A percentile compares a stretch with the other conserved stretches of the same genome.
phyloP scores from a whole-genome alignment of 2,797 vertebrate species.

The Coranthus polyacanthus region DNA sequence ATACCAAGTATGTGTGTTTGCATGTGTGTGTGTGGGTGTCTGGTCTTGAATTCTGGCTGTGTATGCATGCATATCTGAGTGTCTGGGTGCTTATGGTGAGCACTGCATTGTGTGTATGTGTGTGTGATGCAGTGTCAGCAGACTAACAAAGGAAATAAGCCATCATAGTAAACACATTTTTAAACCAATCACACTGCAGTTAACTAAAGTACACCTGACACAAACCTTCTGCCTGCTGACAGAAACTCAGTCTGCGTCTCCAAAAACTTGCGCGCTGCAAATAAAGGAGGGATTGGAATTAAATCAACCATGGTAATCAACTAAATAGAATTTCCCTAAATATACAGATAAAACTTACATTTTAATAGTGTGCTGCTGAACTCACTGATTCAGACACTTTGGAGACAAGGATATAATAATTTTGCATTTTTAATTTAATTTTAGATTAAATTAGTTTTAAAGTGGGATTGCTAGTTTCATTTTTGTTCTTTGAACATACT shows the following conservation, averaged over 20 bases:
- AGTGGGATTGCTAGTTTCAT: too few relatives aligned
- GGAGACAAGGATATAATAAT: too few relatives aligned
- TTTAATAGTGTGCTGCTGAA: neutral
- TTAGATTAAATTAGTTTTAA: too few relatives aligned
- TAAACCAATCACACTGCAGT: conserved; percentile 56
- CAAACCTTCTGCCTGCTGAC: conserved; percentile 39
- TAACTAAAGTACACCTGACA: conserved; percentile 56
- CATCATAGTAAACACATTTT: conserved; percentile 61
- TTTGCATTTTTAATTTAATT: too few relatives aligned
- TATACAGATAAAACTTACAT: neutral
- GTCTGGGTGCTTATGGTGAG: conserved; percentile 7
- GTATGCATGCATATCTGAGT: conserved; percentile 13
- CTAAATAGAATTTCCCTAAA: neutral
- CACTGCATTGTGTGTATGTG: conserved; percentile 11
- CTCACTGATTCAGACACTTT: neutral
- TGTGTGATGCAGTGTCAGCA: conserved; percentile 61
- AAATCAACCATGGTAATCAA: neutral
- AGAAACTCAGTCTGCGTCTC: too few relatives aligned
- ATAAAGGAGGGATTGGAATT: neutral
- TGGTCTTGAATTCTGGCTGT: conserved; percentile 8
- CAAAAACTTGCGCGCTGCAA: conserved; percentile 3
- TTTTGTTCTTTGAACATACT: too few relatives aligned
- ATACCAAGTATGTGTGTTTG: conserved; percentile 16
- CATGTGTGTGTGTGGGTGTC: conserved; percentile 15
- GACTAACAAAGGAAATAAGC: conserved; percentile 43